Conservation (phyloP, 2,113 vertebrate species). For the Boleophthalmus pectinirostris region DNA sequence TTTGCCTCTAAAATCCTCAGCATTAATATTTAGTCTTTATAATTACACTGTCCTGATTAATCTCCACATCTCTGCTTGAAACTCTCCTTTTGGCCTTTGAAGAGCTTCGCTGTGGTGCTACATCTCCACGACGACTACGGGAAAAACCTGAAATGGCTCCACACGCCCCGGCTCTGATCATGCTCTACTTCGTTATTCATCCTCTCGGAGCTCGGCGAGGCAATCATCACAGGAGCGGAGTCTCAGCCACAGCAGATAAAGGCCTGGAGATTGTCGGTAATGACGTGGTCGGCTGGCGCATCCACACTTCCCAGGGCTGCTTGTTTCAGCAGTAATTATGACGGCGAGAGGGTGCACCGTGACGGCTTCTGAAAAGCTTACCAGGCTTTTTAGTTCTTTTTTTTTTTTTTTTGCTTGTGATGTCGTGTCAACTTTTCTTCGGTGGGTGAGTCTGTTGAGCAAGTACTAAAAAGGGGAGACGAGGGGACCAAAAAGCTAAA, state of each 20-base stretch:
- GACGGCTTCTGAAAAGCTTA: conserved; percentile 64
- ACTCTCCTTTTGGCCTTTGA: conserved; percentile 41
- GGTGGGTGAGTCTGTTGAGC: conserved; percentile 23
- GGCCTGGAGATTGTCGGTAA: conserved; percentile 67
- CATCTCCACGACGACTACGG: conserved; percentile 28
- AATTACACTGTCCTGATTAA: background rate
- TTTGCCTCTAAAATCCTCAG: no score
- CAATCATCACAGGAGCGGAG: conserved; percentile 54
- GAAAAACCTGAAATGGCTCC: conserved; percentile 37
- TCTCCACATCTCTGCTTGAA: background rate
- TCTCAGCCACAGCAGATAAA: conserved; percentile 65
- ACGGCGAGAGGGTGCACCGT: conserved; percentile 39
- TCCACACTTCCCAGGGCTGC: conserved; percentile 65
- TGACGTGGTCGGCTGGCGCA: conserved; percentile 53
- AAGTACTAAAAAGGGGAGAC: conserved; percentile 32
- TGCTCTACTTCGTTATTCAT: conserved; percentile 1
- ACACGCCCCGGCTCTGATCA: conserved; percentile 34
- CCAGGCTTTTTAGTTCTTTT: conserved; percentile 31
- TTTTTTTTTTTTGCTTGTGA: conserved; percentile 34
- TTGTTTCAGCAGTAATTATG: conserved; percentile 73
- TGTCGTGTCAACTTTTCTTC: conserved; percentile 53
- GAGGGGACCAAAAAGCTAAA: conserved; percentile 48
- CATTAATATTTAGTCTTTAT: no score
- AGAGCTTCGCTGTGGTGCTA: conserved; percentile 14
- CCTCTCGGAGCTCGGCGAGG: conserved; percentile 31